A percentile compares a stretch with the other conserved stretches of the same genome.
These are phyloP conservation scores for Synanthedon myopaeformis DNA, from an alignment of 2,888 invertebrate genomes.

Conservation along the genomic window DNA sequence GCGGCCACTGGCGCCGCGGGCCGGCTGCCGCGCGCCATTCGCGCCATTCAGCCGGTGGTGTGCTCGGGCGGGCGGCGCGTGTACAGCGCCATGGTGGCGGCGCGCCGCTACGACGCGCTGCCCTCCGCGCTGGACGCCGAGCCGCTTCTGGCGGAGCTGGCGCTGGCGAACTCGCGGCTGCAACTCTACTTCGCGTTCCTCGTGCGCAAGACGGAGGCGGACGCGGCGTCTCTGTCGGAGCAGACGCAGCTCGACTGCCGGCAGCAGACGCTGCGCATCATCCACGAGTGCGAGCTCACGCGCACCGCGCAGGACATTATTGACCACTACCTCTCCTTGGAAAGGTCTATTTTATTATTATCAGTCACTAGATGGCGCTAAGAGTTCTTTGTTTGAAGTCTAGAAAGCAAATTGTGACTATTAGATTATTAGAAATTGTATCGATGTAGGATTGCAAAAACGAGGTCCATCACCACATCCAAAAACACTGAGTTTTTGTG, in stretches of 20 bases:
- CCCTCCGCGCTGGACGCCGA: constrained; percentile 69
- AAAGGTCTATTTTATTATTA: constrained; percentile 67
- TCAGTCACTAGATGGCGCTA: too few species aligned
- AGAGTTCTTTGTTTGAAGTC: too few species aligned
- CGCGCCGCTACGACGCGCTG: constrained; percentile 9
- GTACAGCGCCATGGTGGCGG: constrained; percentile 6
- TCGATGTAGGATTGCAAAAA: too few species aligned
- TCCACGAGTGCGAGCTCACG: constrained; percentile 79
- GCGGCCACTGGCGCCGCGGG: constrained; percentile 11
- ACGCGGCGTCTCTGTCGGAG: not conserved
- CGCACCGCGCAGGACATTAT: constrained; percentile 85
- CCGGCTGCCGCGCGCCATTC: constrained; percentile 10
- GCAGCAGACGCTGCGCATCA: constrained; percentile 69
- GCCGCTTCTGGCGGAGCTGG: constrained; percentile 88
- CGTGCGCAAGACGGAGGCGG: constrained; percentile 78
- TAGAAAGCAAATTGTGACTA: too few species aligned
- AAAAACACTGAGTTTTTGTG: too few species aligned
- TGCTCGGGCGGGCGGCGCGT: constrained; percentile 29
- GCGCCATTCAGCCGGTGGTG: constrained; percentile 38
- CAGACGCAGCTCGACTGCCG: constrained; percentile 70
- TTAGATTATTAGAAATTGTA: too few species aligned
- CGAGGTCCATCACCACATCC: too few species aligned
- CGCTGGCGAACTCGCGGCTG: constrained; percentile 90
- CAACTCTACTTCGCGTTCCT: constrained; percentile 93
- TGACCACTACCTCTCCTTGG: constrained; percentile 89